Evolutionary conservation across 2,113 vertebrate species (phyloP).

Genomic region (Dipodomys ordii): DNA sequence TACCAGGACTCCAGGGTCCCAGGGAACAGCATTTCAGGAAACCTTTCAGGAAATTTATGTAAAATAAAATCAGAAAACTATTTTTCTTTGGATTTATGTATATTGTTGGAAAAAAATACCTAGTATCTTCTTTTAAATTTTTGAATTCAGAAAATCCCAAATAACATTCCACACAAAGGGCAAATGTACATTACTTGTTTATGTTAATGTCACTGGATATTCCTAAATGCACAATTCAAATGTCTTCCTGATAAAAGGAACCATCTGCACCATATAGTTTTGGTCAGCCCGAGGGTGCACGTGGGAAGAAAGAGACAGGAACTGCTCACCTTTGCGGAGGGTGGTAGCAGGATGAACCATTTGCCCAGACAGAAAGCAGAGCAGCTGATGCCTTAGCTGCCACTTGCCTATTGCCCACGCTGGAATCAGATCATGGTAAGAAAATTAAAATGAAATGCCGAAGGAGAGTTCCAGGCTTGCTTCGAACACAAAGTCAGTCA

Average conservation of each 20-base stretch:
- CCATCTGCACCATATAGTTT: neutral
- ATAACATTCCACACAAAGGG: neutral
- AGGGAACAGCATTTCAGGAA: constrained; percentile 43
- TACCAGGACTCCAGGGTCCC: neutral
- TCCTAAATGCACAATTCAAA: no score
- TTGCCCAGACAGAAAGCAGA: constrained; percentile 16
- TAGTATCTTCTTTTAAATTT: neutral
- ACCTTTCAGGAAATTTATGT: neutral
- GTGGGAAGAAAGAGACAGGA: constrained; percentile 10
- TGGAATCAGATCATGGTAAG: neutral
- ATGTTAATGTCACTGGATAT: neutral
- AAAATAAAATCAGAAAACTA: constrained; percentile 25
- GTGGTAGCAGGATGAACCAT: constrained; percentile 41
- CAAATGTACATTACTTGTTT: constrained; percentile 20
- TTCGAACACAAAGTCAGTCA: neutral
- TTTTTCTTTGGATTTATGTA: neutral
- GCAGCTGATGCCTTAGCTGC: neutral
- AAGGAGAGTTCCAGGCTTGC: constrained; percentile 1
- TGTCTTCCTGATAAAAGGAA: neutral
- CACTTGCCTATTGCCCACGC: constrained; percentile 52
- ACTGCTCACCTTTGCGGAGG: constrained; percentile 63
- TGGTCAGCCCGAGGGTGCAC: neutral
- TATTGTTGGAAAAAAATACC: constrained; percentile 40
- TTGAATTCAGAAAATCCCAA: constrained; percentile 20
- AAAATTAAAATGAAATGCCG: constrained; percentile 36